A percentile compares a stretch with the other conserved stretches of the same genome.
phyloP scores from a whole-genome alignment of 2,888 invertebrate species.

The Netelia virgata region DNA sequence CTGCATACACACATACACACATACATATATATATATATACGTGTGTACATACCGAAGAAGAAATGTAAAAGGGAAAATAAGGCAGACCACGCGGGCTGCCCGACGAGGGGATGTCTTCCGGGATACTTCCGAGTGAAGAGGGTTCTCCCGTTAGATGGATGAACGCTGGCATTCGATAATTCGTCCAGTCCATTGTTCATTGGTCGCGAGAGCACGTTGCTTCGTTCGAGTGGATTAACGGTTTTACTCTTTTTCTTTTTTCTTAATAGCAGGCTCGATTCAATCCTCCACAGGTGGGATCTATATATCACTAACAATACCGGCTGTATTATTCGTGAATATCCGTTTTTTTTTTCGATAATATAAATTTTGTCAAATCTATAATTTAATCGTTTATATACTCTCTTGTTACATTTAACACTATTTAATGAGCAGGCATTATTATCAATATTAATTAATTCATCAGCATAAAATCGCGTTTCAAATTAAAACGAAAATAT shows the following conservation, averaged over 20 bases:
- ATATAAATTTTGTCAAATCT: slow-evolving; percentile 5
- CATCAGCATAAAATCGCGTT: no score
- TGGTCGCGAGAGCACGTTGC: slow-evolving; percentile 18
- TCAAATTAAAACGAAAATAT: no score
- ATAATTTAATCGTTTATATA: not conserved
- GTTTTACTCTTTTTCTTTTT: not conserved
- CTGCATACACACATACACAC: not conserved
- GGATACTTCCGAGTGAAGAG: slow-evolving; percentile 42
- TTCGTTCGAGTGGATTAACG: slow-evolving; percentile 37
- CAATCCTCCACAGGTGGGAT: slow-evolving; percentile 22
- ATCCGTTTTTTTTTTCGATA: not conserved
- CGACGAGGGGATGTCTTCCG: slow-evolving; percentile 43
- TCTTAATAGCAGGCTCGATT: slow-evolving; percentile 23
- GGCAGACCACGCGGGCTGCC: slow-evolving; percentile 48
- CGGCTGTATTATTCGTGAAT: not conserved
- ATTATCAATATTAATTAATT: no score
- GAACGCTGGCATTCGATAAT: slow-evolving; percentile 37
- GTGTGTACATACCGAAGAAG: not conserved
- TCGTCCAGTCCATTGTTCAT: slow-evolving; percentile 34
- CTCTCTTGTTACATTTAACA: not conserved
- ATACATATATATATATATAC: not conserved
- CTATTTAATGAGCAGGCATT: no score
- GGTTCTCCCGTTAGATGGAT: slow-evolving; percentile 40
- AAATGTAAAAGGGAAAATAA: slow-evolving; percentile 11
- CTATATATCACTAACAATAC: not conserved